Evolutionary conservation across 2,888 invertebrate genomes (phyloP).

Genomic region (Phalera bucephala): DNA sequence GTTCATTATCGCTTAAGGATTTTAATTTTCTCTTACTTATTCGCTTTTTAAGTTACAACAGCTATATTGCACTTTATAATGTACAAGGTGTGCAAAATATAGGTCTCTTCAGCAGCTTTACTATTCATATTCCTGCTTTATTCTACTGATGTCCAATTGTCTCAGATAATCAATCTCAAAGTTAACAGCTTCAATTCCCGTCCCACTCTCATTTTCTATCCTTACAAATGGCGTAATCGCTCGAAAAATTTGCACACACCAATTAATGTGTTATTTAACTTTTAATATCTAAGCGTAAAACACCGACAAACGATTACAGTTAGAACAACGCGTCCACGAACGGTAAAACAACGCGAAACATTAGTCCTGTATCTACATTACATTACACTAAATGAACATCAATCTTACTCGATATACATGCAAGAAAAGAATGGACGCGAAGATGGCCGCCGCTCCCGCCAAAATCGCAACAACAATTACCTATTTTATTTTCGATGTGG

Average conservation of each 20-base stretch:
- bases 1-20: too few species aligned
- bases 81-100: too few species aligned
- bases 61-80: too few species aligned
- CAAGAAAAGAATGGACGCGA: constrained; percentile 62
- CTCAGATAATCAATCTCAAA: too few species aligned
- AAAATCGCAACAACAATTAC: constrained; percentile 51
- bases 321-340: constrained; percentile 58
- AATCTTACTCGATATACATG: constrained; percentile 72
- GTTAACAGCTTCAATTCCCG: constrained; percentile 13
- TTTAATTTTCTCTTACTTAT: too few species aligned
- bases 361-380: constrained; percentile 36
- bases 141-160: too few species aligned
- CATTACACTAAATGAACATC: constrained; percentile 65
- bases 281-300: constrained; percentile 73
- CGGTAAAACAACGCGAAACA: constrained; percentile 32
- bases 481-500: constrained; percentile 78
- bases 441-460: constrained; percentile 22
- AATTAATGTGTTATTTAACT: constrained; percentile 59
- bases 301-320: constrained; percentile 65
- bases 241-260: constrained; percentile 76
- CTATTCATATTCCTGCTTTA: too few species aligned
- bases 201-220: constrained; percentile 13
- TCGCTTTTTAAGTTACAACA: too few species aligned
- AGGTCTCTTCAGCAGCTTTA: too few species aligned
- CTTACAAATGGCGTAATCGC: constrained; percentile 51